Conservation (phyloP, 1,140 invertebrate species). For the Schlechtendalia chinensis region DNA sequence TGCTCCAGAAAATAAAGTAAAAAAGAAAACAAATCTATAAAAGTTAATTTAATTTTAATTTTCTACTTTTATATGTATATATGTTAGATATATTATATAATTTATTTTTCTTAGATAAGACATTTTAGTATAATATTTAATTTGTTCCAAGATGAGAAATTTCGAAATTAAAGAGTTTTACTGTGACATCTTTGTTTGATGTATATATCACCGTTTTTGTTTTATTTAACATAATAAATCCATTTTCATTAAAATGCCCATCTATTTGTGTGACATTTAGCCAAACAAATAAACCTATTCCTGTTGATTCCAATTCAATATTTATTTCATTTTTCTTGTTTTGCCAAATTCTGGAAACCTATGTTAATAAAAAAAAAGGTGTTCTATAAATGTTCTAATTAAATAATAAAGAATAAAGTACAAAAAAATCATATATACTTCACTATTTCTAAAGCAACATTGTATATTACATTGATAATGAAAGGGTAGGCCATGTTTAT, state of each 20-base stretch:
- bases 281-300: slow-evolving; percentile 67
- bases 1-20: slow-evolving; percentile 75
- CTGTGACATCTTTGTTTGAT: slow-evolving; percentile 1
- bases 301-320: slow-evolving; percentile 34
- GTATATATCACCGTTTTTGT: slow-evolving; percentile 37
- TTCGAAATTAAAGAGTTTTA: slow-evolving; percentile 31
- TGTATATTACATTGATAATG: no score
- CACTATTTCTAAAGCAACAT: no score
- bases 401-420: no score
- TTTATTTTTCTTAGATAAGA: neutral
- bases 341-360: slow-evolving; percentile 33
- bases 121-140: slow-evolving; percentile 1
- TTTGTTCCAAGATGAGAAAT: slow-evolving; percentile 23
- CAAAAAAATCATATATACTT: no score
- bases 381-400: no score
- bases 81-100: no score
- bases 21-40: slow-evolving; percentile 59
- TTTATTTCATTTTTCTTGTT: slow-evolving; percentile 10
- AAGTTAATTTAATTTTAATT: no score
- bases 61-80: slow-evolving; percentile 15
- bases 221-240: slow-evolving; percentile 57
- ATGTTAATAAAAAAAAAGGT: no score
- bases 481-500: no score
- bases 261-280: slow-evolving; percentile 58
- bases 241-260: slow-evolving; percentile 67